Evolutionary conservation across 2,113 vertebrate species (phyloP), one percentile per base, ranked within the genome.

Genomic region (Cebus imitator): DNA sequence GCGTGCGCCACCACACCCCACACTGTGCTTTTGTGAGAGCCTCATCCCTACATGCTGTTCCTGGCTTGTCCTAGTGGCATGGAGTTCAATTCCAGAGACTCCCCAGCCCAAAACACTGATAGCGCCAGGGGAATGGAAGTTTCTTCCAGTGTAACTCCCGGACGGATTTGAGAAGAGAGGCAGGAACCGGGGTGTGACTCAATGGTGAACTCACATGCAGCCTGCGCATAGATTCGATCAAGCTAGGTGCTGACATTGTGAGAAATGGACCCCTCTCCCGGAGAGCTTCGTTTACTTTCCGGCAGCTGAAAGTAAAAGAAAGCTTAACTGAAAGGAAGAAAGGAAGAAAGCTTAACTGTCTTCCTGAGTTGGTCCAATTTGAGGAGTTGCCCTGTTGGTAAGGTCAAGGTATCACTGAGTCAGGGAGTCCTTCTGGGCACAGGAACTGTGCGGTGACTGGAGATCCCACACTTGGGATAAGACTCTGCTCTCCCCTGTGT

Each of bases 41-140:
- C 17, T 7, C 21, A 30, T 80, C 21, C 50, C 45, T 40, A 12
- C 27, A 8, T 79, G n/a, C 23, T 4, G n/a, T 40, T 58, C 37
- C 10, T 50, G 18, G 23, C 27, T 17, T 55, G 79, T 50, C 23
- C 48, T 3, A 20, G 9, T 13, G 7, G 8, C 5, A 0, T 48
- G 25, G 14, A 48, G 20, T 2, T 58, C 25, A 9, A 1, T 14
- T 0, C 40, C n/a, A 43, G 43, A 30, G 7, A 37, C 21, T 52
- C 35, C 25, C 40, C 25, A 48, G 66, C 21, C 75, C 27, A 48
- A 68, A 11, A 18, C 27, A 6, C 2, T 7, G 21, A 14, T 23
- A 2, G 2, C 3, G 1, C n/a, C 57, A n/a, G 5, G n/a, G 1
- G 45, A 7, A 3, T 0, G 18, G 4, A n/a, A 5, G 18, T 12